Base-by-base conservation (phyloP, 2,113 vertebrate genomes). In the Otis tarda region DNA sequence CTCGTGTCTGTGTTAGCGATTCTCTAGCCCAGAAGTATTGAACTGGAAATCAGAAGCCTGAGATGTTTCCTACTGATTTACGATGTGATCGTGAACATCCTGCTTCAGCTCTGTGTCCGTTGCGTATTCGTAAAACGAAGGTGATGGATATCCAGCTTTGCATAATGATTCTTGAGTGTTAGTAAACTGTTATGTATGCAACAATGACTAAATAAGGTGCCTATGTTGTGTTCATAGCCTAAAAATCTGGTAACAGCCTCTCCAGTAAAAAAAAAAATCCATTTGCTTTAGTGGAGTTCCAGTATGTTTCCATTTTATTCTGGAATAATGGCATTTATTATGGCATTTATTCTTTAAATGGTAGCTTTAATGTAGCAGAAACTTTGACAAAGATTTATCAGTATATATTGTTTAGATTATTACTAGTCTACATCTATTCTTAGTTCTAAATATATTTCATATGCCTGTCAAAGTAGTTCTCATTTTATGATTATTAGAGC, bases 71-170 rank as follows among this genome's bases (percentile, higher is more conserved):
- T 59, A 6, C 25, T 52, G 59, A 16, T 43, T 69, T 30, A 39
- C 0, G 4, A 6, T 21, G 50, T 49, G 74, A 9, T 61, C 20
- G 3, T 35, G 37, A 43, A 12, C 41, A n/a, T 84, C 59, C 41
- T 21, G 11, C 68, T 73, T 74, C 27, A 19, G 74, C 45, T 78
- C 52, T 45, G 8, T 63, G 2, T n/a, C 47, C 15, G 3, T 41
- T n/a, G 4, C 8, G 4, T 35, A 2, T 45, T 10, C 49, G 22
- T 39, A 39, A 50, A 52, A 43, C 0, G 3, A 47, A 81, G 47
- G 7, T 50, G 27, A 37, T 69, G 47, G 35, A 30, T 59, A 45
- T 47, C 22, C n/a, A n/a, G 12, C 33, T 77, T 69, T 73, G 59
- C 16, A 4, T 37, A 13, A 31, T 37, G 33, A 8, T 10, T 25